These are phyloP conservation scores for Drosophila basisetae DNA, from an alignment of 2,888 invertebrate species.

Conservation along the genomic window DNA sequence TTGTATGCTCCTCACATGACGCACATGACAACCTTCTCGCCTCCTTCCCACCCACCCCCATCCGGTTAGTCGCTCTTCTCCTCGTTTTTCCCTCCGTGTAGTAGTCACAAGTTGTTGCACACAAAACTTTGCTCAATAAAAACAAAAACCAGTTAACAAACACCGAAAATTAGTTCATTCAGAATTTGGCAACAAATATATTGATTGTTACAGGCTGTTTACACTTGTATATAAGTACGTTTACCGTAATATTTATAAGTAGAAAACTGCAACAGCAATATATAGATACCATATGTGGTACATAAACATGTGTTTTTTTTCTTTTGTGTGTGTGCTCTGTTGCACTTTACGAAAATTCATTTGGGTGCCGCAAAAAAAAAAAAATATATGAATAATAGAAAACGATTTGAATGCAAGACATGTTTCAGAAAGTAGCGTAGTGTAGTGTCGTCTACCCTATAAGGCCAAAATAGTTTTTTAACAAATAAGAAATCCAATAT, in stretches of 20 bases:
- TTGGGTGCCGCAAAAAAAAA: conserved; percentile 19
- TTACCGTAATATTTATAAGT: conserved; percentile 49
- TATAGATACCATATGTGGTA: conserved; percentile 9
- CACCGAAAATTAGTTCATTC: conserved; percentile 48
- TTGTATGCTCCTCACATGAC: conserved; percentile 11
- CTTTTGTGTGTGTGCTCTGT: conserved; percentile 23
- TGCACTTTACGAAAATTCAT: conserved; percentile 24
- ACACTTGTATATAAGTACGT: conserved; percentile 56
- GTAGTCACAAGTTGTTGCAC: conserved; percentile 29
- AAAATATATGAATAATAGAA: neutral
- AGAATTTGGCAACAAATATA: conserved; percentile 25
- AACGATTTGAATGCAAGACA: conserved; percentile 14
- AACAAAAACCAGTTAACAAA: conserved; percentile 44
- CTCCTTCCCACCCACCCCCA: neutral
- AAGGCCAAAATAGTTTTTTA: conserved; percentile 78
- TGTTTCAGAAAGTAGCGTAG: conserved; percentile 57
- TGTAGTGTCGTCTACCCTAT: conserved; percentile 57
- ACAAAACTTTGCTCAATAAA: conserved; percentile 33
- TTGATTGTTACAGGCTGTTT: conserved; percentile 51
- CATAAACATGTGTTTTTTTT: conserved; percentile 25
- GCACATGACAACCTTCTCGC: neutral
- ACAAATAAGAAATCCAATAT: conserved; percentile 56
- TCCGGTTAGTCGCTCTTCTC: neutral
- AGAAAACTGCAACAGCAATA: conserved; percentile 54
- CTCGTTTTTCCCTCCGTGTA: conserved; percentile 1